Evolutionary conservation across 2,888 invertebrate species (phyloP), one percentile per base, ranked within the genome.

Genomic region (Xanthia icteritia): DNA sequence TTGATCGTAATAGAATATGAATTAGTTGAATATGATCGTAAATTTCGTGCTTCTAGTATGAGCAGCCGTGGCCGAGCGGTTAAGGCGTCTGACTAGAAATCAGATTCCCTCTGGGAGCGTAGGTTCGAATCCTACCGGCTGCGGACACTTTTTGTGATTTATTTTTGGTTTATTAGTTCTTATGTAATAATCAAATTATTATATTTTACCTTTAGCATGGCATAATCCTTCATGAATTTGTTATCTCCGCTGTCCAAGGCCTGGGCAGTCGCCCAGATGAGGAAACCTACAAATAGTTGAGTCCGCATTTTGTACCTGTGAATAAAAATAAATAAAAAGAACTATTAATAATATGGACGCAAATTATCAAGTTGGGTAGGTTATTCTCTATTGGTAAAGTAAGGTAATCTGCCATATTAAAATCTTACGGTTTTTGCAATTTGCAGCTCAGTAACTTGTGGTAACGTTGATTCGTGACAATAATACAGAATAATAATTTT

Each of bases 101-200:
- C 98, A 98, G 98, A 98, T 98, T 98, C 98, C 98, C 98, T 98
- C 98, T 98, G 98, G 98, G 98, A 98, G 98, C 98, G 98, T 98
- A 98, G 98, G 98, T 98, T 98, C 98, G 98, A 98, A 98, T 98
- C 98, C 98, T 98, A 98, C 98, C 98, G 98, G 97, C 98, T 98
- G 98, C 98, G 98, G 90, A 91, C 0, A 8, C 81, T 90, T 94
- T 95, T 92, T 86, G 68, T 13, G 20, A 78, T 64, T 78, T 1
- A 64, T 56, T 27, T 45, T 69, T 5, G 4, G 1, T 0, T 36
- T 20, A 8, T 67, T 23, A 15, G 0, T 48, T 39, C 45, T 31
- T 23, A 27, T 0, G 0, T 27, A 56, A 15, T 23, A 0, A 3
- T 8, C 0, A 45, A 45, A 15, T 45, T 27, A 0, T 58, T 20